phyloP scores from a whole-genome alignment of 2,797 vertebrate species.

The Dromococcyx pavoninus region DNA sequence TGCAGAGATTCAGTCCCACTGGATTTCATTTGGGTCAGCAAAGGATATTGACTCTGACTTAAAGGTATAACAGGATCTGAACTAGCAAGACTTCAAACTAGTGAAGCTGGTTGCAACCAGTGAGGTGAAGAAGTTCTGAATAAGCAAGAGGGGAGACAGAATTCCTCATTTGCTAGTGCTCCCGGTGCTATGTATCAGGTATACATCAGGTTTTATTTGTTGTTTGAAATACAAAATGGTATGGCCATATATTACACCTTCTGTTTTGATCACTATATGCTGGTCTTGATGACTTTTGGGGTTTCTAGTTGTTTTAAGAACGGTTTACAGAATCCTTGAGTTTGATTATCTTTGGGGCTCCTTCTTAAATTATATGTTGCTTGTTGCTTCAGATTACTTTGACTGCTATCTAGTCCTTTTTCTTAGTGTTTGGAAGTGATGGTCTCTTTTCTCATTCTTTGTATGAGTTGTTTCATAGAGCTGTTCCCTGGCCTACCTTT shows the following conservation, averaged over 20 bases:
- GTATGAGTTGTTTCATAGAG: conserved; percentile 63
- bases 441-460: conserved; percentile 66
- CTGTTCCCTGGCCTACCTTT: conserved; percentile 72
- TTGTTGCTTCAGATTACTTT: conserved; percentile 13
- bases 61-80: background rate
- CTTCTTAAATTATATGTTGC: conserved; percentile 10
- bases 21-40: background rate
- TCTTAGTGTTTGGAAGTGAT: conserved; percentile 20
- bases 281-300: background rate
- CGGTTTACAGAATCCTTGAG: background rate
- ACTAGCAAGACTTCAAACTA: background rate
- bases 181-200: background rate
- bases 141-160: background rate
- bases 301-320: background rate
- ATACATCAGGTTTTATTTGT: background rate
- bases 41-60: background rate
- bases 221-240: background rate
- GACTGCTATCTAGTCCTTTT: conserved; percentile 41
- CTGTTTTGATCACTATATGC: background rate
- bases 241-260: background rate
- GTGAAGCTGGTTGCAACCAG: background rate
- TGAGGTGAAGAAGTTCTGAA: background rate
- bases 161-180: background rate
- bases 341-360: background rate
- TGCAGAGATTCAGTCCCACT: background rate